These are phyloP conservation scores for Dryobates pubescens DNA, from an alignment of 2,797 vertebrate genomes.

Conservation along the genomic window DNA sequence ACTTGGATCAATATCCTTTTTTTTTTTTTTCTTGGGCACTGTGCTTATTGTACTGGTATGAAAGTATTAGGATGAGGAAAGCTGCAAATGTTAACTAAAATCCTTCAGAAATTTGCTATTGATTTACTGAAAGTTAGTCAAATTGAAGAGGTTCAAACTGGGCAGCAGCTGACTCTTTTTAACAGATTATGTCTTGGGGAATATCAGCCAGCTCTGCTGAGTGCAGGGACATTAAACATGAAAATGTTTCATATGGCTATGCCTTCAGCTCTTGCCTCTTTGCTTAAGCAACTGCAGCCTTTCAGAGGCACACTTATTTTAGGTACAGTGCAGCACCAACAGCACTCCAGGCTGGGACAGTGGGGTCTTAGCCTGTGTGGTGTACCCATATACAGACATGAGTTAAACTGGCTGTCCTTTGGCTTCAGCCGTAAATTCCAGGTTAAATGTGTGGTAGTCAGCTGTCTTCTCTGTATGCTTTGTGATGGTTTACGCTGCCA, in stretches of 20 bases:
- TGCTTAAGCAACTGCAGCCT: not conserved
- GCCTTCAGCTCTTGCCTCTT: not conserved
- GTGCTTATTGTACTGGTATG: not conserved
- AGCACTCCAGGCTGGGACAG: not conserved
- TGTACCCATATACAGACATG: not conserved
- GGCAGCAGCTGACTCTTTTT: not conserved
- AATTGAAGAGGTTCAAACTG: not conserved
- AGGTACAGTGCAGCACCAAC: not conserved
- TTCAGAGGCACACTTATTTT: not conserved
- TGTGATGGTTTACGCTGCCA: not conserved
- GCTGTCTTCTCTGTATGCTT: not conserved
- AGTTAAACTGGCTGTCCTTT: conserved; percentile 16
- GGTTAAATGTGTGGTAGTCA: not conserved
- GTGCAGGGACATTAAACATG: not conserved
- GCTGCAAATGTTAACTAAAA: not conserved
- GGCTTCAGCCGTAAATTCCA: conserved; percentile 5
- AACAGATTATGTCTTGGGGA: not conserved
- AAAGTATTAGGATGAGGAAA: not conserved
- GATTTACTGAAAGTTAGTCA: conserved; percentile 9
- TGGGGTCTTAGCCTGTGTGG: not conserved
- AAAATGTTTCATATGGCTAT: not conserved
- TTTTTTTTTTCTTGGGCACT: not conserved
- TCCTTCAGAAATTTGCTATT: not conserved
- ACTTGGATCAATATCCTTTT: conserved; percentile 46
- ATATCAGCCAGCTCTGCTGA: not conserved